Percentiles rank a stretch among this genome's conserved stretches.
Conservation (phyloP, 2,888 invertebrate genomes). For the Lithophane leautieri region DNA sequence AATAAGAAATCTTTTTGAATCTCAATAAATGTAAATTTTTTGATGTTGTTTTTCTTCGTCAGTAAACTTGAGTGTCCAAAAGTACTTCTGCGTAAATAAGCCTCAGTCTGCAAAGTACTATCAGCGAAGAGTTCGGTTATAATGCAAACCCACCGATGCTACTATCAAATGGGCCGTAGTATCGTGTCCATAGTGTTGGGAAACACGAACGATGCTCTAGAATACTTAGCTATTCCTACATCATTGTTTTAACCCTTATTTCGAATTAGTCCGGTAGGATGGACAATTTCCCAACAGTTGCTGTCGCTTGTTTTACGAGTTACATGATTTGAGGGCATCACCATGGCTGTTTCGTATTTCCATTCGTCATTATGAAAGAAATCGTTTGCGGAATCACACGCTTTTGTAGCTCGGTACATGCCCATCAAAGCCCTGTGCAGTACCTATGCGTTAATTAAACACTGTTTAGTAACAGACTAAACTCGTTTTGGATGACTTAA, state of each 20-base stretch:
- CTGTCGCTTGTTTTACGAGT: constrained; percentile 18
- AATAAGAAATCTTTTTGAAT: not conserved
- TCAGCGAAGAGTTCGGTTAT: constrained; percentile 28
- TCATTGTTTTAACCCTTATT: not conserved
- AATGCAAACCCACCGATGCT: constrained; percentile 34
- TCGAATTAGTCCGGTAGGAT: too few species aligned
- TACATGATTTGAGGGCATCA: constrained; percentile 10
- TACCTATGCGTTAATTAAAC: not conserved
- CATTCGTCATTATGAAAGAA: not conserved
- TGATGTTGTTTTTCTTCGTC: not conserved
- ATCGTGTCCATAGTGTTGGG: constrained; percentile 31
- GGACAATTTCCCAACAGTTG: constrained; percentile 35
- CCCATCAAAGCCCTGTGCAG: not conserved
- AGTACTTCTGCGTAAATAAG: constrained; percentile 11
- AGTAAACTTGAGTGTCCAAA: not conserved
- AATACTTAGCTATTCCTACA: constrained; percentile 20
- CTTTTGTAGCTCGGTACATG: not conserved
- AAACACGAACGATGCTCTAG: not conserved
- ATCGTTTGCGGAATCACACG: not conserved
- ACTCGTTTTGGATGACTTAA: not conserved
- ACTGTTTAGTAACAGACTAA: not conserved
- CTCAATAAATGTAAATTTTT: not conserved
- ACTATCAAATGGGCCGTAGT: constrained; percentile 16
- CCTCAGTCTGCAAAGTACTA: constrained; percentile 32
- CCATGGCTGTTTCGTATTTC: constrained; percentile 2